phyloP scores from a whole-genome alignment of 2,797 vertebrate genomes.

The Centropyge bicolor region DNA sequence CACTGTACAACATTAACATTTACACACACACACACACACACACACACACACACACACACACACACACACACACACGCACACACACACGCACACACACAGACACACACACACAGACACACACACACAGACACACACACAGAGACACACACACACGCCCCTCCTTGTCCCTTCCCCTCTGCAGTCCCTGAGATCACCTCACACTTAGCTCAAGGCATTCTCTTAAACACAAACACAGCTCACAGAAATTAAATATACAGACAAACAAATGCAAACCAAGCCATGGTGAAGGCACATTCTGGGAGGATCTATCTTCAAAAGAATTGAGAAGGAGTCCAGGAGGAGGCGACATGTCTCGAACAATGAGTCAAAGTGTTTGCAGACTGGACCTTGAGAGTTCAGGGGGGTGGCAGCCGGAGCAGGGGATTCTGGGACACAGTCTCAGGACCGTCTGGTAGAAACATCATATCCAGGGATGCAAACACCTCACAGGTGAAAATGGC shows the following conservation, averaged over 20 bases:
- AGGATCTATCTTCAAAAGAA: conserved; percentile 62
- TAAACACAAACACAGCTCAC: conserved; percentile 50
- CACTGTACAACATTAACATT: conserved; percentile 69
- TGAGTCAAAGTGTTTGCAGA: conserved; percentile 18
- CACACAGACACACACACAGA: conserved; percentile 8
- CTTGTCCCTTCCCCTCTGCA: conserved; percentile 48
- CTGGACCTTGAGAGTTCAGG: conserved; percentile 38
- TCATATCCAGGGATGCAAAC: conserved; percentile 69
- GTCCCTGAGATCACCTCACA: conserved; percentile 86
- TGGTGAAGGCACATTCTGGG: conserved; percentile 87
- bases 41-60: background rate
- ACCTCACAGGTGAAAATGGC: conserved; percentile 3
- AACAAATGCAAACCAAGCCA: conserved; percentile 61
- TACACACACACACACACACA: conserved; percentile 39
- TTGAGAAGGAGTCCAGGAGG: conserved; percentile 50
- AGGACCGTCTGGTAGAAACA: background rate
- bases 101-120: conserved; percentile 32
- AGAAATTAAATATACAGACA: conserved; percentile 59
- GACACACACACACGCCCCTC: conserved; percentile 9
- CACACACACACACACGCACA: conserved; percentile 30
- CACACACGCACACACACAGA: conserved; percentile 48
- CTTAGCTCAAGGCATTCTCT: conserved; percentile 76
- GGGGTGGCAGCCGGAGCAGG: conserved; percentile 37
- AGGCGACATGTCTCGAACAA: conserved; percentile 24
- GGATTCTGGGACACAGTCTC: conserved; percentile 46